These are phyloP conservation scores for Henricia sp. DNA, from an alignment of 53 echinoderm and acorn worm species.

Conservation along the genomic window DNA sequence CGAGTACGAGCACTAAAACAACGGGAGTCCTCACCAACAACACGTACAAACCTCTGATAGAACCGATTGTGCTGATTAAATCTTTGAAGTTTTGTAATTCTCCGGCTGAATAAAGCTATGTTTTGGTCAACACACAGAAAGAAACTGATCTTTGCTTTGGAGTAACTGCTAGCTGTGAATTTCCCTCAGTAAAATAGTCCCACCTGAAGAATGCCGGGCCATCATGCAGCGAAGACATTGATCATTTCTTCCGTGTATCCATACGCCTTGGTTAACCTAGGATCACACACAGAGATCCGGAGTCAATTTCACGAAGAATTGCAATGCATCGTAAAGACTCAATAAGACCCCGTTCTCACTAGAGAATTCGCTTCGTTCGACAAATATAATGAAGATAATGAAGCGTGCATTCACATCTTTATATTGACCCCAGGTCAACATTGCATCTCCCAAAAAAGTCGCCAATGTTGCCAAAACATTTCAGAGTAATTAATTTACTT, in stretches of 20 bases:
- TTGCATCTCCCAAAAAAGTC: background rate
- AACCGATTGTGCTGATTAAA: too few species aligned
- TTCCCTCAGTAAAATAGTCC: background rate
- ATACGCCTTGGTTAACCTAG: constrained; percentile 40
- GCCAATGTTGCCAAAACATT: background rate
- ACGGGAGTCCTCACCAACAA: too few species aligned
- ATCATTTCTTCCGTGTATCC: constrained; percentile 37
- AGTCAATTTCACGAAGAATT: too few species aligned
- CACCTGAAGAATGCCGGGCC: background rate
- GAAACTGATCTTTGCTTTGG: too few species aligned
- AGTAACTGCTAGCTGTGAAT: background rate
- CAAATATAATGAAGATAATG: background rate
- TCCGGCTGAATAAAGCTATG: too few species aligned
- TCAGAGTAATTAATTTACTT: background rate
- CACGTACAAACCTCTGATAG: too few species aligned
- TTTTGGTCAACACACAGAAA: too few species aligned
- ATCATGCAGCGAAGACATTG: constrained; percentile 44
- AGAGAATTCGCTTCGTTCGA: too few species aligned
- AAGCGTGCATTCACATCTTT: too few species aligned
- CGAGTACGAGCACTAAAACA: too few species aligned
- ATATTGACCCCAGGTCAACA: background rate
- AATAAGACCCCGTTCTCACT: background rate
- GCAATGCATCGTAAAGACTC: background rate
- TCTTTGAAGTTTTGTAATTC: too few species aligned
- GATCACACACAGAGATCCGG: background rate